Evolutionary conservation across 2,888 invertebrate species (phyloP).

Genomic region (Smittia sp.): DNA sequence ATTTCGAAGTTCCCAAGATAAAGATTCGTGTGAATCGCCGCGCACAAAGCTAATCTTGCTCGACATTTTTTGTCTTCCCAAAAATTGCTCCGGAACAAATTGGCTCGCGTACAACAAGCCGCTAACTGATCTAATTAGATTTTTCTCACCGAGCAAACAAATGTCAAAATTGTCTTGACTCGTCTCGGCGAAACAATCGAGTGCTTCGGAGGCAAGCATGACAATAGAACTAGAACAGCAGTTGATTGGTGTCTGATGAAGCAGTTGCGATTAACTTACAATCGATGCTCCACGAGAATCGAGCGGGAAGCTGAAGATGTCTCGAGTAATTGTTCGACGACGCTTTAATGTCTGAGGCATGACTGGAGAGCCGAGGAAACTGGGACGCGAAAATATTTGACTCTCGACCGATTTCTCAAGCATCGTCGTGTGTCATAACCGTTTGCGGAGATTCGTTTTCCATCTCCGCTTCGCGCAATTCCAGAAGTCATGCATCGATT

Average conservation of each 20-base stretch:
- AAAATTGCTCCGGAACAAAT: no score
- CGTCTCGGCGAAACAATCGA: not conserved
- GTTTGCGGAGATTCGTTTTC: not conserved
- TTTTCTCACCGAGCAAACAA: no score
- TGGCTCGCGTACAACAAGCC: no score
- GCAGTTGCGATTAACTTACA: not conserved
- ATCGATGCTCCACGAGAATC: no score
- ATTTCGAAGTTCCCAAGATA: no score
- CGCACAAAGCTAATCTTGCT: no score
- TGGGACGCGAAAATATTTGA: not conserved
- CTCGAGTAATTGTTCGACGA: not conserved
- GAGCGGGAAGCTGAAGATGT: not conserved
- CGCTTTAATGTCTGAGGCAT: not conserved
- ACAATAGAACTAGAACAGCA: conserved; percentile 2
- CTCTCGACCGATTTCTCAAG: not conserved
- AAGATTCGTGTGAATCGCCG: no score
- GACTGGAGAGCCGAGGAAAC: not conserved
- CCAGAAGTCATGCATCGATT: not conserved
- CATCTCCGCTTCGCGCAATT: not conserved
- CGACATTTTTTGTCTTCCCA: no score
- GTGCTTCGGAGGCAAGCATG: no score
- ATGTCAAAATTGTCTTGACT: no score
- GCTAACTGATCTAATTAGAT: no score
- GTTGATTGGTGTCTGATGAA: not conserved
- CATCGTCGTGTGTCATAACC: not conserved